Evolutionary conservation across 2,797 vertebrate species (phyloP), one percentile per base, ranked within the genome.

Genomic region (Dryobates pubescens): DNA sequence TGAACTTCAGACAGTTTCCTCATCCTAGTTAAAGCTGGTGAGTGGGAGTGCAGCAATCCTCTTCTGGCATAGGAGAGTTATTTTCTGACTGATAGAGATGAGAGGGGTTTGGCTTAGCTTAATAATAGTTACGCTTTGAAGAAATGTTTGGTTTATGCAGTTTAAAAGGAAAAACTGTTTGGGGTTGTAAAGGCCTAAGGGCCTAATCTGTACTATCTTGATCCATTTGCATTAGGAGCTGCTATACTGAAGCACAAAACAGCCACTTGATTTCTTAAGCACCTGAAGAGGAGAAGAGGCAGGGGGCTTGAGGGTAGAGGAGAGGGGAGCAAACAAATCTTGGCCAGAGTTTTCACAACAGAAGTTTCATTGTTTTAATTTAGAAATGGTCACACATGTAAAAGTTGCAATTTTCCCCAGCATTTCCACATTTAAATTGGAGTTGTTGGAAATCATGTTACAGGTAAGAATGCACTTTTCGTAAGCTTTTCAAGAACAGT

Each of bases 231-330:
- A 3, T 81, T 91, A 38, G 2, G 10, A 84, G 77, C 64, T 88
- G 14, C 82, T 88, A 53, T 58, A 49, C 0, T 68, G 92, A 69
- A 86, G 74, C 80, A 94, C 77, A 82, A 80, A 94, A 84, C 92
- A 95, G 88, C 74, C 92, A 93, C 94, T 96, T 96, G 93, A 95
- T 96, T 96, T 86, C 91, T 94, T 85, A 94, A 96, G 95, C 94
- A 91, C 82, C 56, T 92, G 77, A 93, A 92, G 75, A 89, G 77
- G 14, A 94, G 78, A 76, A 86, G 86, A 90, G 62, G 41, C 54
- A 82, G 75, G 45, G 64, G 78, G 58, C 75, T 89, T 27, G 29
- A 85, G 87, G 18, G 45, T 77, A 53, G 63, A 61, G 49, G 68
- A 92, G 74, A 79, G 53, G 41, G 71, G 32, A 88, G 49, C 82